Evolutionary conservation across 2,888 invertebrate genomes (phyloP), one percentile per base, ranked within the genome.

Genomic region (Brachypalpus laphriformis): DNA sequence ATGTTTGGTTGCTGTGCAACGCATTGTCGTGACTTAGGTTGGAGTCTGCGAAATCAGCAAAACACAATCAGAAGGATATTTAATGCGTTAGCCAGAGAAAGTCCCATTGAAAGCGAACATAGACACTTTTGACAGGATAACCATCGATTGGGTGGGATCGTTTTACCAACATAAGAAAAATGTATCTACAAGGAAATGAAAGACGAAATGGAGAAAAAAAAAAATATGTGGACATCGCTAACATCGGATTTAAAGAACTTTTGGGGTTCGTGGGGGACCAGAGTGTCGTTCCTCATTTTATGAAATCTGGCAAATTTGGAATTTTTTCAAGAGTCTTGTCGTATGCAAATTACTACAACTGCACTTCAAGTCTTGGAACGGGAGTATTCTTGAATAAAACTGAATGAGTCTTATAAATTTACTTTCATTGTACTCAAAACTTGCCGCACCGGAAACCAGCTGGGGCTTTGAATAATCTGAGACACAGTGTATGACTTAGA

Each of bases 21-120:
- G 28, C 14, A 18, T 14, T 34, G 18, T 68, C 77, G 76, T 78
- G 71, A 71, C 63, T 78, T 57, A n/a, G 65, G 9, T 25, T 49
- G 40, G 28, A 14, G 25, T 25, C 7, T 16, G 28, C 45, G 56
- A 65, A 57, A 71, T 71, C 71, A 63, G 40, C 54, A 54, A 37
- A 77, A 57, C 65, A 59, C 68, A 59, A 68, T 68, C 68, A 76
- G 76, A 68, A 70, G 68, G 77, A 70, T 61, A n/a, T 45, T 34
- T 45, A 28, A 47, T 66, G 75, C 65, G 54, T 11, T 45, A 20
- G 40, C 22, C 63, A 47, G 78, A 78, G 78, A 78, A 78, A 78
- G 78, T 78, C 37, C 37, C 76, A 56, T 57, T 16, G 57, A 47
- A 76, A 76, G 57, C 57, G 76, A 66, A 66, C 66, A 57, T 47